Conservation (phyloP, 2,797 vertebrate species). For the Sphenopsis melanotis region DNA sequence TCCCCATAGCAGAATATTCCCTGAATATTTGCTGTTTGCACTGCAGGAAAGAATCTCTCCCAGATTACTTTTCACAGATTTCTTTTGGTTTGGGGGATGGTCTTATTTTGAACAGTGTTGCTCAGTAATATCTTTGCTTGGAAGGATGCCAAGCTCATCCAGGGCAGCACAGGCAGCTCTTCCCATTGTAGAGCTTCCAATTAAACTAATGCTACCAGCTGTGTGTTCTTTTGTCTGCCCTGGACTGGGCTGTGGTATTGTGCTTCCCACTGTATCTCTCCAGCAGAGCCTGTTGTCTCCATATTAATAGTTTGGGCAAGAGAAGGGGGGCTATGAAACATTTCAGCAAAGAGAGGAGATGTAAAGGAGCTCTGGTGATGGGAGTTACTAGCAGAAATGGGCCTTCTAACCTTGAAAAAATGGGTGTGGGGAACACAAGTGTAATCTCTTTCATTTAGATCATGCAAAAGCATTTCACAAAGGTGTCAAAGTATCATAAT, state of each 20-base stretch:
- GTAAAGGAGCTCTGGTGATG: neutral
- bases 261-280: neutral
- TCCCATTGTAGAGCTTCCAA: constrained; percentile 34
- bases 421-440: neutral
- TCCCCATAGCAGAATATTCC: neutral
- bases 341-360: neutral
- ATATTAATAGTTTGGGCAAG: neutral
- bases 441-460: neutral
- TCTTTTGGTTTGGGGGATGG: neutral
- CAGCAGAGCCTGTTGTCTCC: constrained; percentile 6
- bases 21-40: neutral
- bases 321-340: neutral
- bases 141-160: constrained; percentile 38
- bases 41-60: neutral
- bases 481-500: neutral
- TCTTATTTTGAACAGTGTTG: constrained; percentile 1
- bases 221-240: constrained; percentile 41
- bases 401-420: neutral
- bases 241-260: constrained; percentile 19
- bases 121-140: constrained; percentile 18
- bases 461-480: neutral
- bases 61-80: neutral
- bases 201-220: constrained; percentile 56
- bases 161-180: constrained; percentile 45
- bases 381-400: neutral